Evolutionary conservation across 2,797 vertebrate species (phyloP), one percentile per base, ranked within the genome.

Genomic region (Schizopygopsis malacanthus): DNA sequence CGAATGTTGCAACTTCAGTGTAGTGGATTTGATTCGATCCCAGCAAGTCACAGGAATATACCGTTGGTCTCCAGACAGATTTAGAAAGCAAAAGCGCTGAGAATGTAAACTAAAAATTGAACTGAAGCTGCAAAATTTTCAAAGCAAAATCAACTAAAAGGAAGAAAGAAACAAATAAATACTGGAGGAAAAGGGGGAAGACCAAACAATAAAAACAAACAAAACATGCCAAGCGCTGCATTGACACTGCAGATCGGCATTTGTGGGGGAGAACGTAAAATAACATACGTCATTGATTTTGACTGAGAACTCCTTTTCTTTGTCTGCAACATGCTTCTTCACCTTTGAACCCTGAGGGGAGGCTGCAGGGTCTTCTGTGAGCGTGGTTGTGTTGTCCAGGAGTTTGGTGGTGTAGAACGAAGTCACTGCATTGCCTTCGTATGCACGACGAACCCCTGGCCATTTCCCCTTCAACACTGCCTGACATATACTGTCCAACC

Each of bases 231-330:
- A 91, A 95, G 94, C 93, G 92, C 94, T 93, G 93, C 95, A 96
- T 85, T 92, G 94, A 65, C 81, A 79, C 16, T 84, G 89, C 81
- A 79, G 72, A 72, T 67, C 6, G 56, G 85, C 86, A 82, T 69
- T 80, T 50, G 79, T 50, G 78, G 85, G 94, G 97, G 96, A 96
- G 96, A 96, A 91, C 95, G 69, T 96, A 96, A 97, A 98, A 97
- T 96, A 96, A 99, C 98, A 99, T 99, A 99, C 98, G 97, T 99
- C 97, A 96, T 98, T 99, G 96, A 99, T 97, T 97, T 98, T 99
- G 96, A 99, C 98, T 97, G 98, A 99, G 98, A 99, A 99, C 97
- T 99, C 98, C 97, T 99, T 99, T 97, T 97, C 98, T 98, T 80
- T 90, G 86, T 99, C 98, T 98, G 97, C 97, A 97, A 99, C 98